Conservation (phyloP, 2,113 vertebrate genomes). For the Stegostoma tigrinum region DNA sequence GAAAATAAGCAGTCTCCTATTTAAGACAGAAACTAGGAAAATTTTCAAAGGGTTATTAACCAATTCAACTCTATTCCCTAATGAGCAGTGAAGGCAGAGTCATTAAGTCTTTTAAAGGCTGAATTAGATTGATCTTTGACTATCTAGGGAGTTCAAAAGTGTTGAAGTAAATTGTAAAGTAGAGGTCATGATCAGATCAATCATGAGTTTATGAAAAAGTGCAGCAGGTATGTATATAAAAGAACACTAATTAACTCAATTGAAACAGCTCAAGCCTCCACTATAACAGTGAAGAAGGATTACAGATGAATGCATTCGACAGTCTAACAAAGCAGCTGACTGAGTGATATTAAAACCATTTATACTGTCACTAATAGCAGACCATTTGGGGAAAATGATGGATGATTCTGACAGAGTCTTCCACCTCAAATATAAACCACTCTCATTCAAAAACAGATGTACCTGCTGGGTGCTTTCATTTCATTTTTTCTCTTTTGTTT, state of each 20-base stretch:
- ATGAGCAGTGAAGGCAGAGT: too few relatives aligned
- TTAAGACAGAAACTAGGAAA: too few relatives aligned
- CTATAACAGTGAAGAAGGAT: neutral
- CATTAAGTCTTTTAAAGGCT: too few relatives aligned
- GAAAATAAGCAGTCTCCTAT: too few relatives aligned
- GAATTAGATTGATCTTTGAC: too few relatives aligned
- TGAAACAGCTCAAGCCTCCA: neutral
- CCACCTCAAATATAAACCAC: neutral
- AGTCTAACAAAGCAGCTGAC: neutral
- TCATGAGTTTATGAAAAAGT: neutral
- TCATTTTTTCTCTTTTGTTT: neutral
- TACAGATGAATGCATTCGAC: neutral
- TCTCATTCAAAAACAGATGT: neutral
- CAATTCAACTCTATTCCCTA: too few relatives aligned
- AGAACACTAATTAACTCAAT: neutral
- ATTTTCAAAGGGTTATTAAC: too few relatives aligned
- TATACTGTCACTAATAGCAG: neutral
- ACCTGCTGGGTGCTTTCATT: neutral
- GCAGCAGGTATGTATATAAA: neutral
- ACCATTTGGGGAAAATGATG: neutral
- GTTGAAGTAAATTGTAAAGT: too few relatives aligned
- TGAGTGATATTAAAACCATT: neutral
- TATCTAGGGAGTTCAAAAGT: too few relatives aligned
- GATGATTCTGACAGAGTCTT: neutral
- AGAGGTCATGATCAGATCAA: too few relatives aligned